These are phyloP conservation scores for Galleria mellonella DNA, from an alignment of 1,140 invertebrate genomes.

Conservation along the genomic window DNA sequence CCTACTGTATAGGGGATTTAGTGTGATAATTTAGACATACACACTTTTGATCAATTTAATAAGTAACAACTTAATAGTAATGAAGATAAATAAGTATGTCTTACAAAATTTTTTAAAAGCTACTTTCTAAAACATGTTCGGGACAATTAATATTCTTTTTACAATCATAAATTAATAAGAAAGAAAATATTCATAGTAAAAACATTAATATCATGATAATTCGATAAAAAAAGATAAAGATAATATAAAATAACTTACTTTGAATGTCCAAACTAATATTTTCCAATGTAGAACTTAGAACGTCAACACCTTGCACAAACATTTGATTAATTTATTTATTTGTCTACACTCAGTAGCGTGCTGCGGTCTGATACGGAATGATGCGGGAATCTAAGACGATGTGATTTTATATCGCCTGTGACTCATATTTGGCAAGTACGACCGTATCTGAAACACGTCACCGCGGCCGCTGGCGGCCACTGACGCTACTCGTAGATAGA, in stretches of 20 bases:
- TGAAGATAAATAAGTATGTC: background rate
- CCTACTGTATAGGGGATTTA: too few species aligned
- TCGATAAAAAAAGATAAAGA: too few species aligned
- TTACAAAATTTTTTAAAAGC: background rate
- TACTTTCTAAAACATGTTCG: too few species aligned
- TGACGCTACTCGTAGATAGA: conserved; percentile 50
- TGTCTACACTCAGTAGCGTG: conserved; percentile 9
- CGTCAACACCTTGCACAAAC: conserved; percentile 55
- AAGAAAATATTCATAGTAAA: too few species aligned
- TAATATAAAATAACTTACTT: conserved; percentile 38
- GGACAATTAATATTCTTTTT: too few species aligned
- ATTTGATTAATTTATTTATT: conserved; percentile 21
- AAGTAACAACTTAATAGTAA: background rate
- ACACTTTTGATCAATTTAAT: background rate
- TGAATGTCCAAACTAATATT: conserved; percentile 41
- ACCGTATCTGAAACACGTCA: conserved; percentile 37
- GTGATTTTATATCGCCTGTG: conserved; percentile 51
- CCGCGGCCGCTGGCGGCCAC: conserved; percentile 9
- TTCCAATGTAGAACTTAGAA: conserved; percentile 46
- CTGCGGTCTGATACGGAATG: conserved; percentile 35
- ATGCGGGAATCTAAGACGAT: conserved; percentile 15
- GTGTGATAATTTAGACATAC: too few species aligned
- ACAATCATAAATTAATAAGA: too few species aligned
- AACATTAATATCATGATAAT: too few species aligned
- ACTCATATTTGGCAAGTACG: conserved; percentile 60